A percentile compares a stretch with the other conserved stretches of the same genome.
Evolutionary conservation across 2,888 invertebrate genomes (phyloP).

Genomic region (Alviniconcha strummeri): DNA sequence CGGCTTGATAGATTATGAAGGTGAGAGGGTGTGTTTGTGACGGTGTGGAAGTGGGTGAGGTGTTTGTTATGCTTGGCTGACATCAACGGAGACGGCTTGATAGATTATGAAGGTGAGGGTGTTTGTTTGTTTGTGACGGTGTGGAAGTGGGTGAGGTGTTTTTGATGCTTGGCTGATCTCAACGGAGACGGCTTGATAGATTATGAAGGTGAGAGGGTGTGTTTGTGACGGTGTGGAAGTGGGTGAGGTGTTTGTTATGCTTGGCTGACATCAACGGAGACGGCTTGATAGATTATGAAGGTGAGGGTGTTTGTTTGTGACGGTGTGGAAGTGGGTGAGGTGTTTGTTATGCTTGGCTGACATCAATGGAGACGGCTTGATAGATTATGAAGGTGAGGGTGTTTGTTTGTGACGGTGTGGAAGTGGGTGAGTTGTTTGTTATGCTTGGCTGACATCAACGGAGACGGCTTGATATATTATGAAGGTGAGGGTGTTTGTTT

Average conservation of each 20-base stretch:
- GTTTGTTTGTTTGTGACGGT: not conserved
- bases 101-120: slow-evolving; percentile 69
- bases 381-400: slow-evolving; percentile 55
- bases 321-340: not conserved
- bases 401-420: no score
- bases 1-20: slow-evolving; percentile 67
- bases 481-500: not conserved
- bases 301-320: not conserved
- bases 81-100: slow-evolving; percentile 70
- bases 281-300: slow-evolving; percentile 66
- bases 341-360: slow-evolving; percentile 68
- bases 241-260: not conserved
- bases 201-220: slow-evolving; percentile 51
- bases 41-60: no score
- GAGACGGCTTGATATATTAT: slow-evolving; percentile 70
- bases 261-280: slow-evolving; percentile 70
- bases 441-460: slow-evolving; percentile 67
- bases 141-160: not conserved
- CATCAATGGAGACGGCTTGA: slow-evolving; percentile 70
- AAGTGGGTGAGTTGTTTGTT: not conserved
- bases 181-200: slow-evolving; percentile 72
- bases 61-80: slow-evolving; percentile 70
- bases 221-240: not conserved
- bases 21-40: not conserved
- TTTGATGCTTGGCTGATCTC: slow-evolving; percentile 61